Conservation (phyloP, 2,113 vertebrate species). For the Dendrocopos noguchii region DNA sequence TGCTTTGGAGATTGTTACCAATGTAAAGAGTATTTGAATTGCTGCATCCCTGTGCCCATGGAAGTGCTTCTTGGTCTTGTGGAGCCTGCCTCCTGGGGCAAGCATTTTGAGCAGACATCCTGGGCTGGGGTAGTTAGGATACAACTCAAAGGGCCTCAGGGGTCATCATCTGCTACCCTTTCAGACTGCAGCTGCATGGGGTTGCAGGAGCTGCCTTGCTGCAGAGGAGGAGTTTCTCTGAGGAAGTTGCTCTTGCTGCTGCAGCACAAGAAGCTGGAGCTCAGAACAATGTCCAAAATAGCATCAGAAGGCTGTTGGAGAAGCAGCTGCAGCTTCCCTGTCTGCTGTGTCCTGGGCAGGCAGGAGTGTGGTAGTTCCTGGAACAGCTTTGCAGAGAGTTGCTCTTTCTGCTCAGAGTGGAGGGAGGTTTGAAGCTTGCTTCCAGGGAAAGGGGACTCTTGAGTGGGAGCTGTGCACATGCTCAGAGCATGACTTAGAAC, state of each 20-base stretch:
- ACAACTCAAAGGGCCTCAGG: neutral
- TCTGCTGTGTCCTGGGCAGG: constrained; percentile 28
- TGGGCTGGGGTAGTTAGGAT: neutral
- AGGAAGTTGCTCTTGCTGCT: neutral
- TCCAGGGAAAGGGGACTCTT: neutral
- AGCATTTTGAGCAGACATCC: neutral
- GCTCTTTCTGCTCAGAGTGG: constrained; percentile 31
- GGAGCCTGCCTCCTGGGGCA: neutral
- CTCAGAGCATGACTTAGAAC: neutral
- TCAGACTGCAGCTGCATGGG: constrained; percentile 29
- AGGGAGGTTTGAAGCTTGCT: neutral
- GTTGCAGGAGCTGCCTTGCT: constrained; percentile 42
- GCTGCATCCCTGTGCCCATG: neutral
- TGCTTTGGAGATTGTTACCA: neutral
- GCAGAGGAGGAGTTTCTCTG: constrained; percentile 16
- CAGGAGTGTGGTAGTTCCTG: constrained; percentile 30
- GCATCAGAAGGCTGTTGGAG: neutral
- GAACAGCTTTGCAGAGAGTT: constrained; percentile 44
- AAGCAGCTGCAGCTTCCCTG: constrained; percentile 3
- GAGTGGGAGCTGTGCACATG: constrained; percentile 4
- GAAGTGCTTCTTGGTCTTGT: neutral
- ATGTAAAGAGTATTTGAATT: neutral
- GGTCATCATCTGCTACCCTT: constrained; percentile 30
- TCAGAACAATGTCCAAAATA: neutral
- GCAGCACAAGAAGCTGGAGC: neutral